Evolutionary conservation across 2,113 vertebrate species (phyloP).

Genomic region (Brachyistius frenatus): DNA sequence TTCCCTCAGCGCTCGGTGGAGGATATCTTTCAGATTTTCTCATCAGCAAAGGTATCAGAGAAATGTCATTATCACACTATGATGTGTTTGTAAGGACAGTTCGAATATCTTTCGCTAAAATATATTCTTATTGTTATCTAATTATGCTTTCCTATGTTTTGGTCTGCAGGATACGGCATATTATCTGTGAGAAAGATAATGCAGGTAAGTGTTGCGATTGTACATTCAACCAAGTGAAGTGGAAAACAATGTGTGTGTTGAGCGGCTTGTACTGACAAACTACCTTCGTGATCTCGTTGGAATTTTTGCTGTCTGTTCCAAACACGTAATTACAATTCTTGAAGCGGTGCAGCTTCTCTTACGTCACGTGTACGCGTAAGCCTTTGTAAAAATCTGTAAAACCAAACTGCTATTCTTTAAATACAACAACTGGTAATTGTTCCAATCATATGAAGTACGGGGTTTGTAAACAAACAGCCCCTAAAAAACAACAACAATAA

Average conservation of each 20-base stretch:
- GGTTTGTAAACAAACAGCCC: no score
- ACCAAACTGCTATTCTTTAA: neutral
- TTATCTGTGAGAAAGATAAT: conserved; percentile 89
- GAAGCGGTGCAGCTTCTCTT: neutral
- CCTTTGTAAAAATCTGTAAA: no score
- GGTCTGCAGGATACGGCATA: conserved; percentile 84
- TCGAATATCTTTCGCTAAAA: no score
- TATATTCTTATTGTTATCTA: neutral
- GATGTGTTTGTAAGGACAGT: neutral
- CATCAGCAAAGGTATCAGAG: conserved; percentile 84
- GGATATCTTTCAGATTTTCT: conserved; percentile 89
- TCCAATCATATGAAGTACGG: neutral
- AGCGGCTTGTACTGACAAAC: neutral
- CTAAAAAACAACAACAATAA: no score
- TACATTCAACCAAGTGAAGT: no score
- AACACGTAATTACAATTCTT: conserved; percentile 39
- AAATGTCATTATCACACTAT: neutral
- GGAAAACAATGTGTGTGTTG: neutral
- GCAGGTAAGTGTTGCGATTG: conserved; percentile 85
- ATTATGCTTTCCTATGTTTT: neutral
- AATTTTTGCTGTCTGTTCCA: conserved; percentile 16
- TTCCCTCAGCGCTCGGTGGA: conserved; percentile 85
- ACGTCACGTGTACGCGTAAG: neutral
- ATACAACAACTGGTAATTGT: neutral
- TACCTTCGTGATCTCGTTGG: neutral